Evolutionary conservation across 2,113 vertebrate genomes (phyloP).

Genomic region (Callospermophilus lateralis): DNA sequence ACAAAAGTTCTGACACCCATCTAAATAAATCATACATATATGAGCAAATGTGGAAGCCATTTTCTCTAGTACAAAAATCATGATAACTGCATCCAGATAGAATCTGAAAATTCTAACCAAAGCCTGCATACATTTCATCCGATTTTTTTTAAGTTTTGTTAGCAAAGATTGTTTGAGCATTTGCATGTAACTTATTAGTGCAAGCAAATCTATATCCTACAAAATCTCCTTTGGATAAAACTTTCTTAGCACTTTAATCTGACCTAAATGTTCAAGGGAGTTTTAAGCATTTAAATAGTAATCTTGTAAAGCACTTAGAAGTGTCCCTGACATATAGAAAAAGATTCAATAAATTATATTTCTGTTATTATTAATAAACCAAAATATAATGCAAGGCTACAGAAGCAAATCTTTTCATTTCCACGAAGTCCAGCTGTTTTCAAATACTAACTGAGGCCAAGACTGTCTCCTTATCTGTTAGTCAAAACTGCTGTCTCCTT

Average conservation of each 20-base stretch:
- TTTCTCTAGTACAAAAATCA: conserved; percentile 62
- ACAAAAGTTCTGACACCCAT: conserved; percentile 47
- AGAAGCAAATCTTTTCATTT: not conserved
- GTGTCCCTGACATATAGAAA: not conserved
- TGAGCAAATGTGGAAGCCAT: conserved; percentile 80
- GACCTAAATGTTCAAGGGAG: not conserved
- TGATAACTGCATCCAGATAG: conserved; percentile 74
- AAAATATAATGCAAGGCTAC: not conserved
- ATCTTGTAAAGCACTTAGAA: not conserved
- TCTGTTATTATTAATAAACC: conserved; percentile 26
- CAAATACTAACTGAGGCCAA: conserved; percentile 12
- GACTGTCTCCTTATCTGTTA: not conserved
- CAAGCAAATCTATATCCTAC: not conserved
- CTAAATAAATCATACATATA: conserved; percentile 67
- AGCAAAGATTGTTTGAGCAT: not conserved
- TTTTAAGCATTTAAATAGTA: not conserved
- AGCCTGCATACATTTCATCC: not conserved
- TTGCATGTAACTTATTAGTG: not conserved
- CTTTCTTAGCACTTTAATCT: conserved; percentile 2
- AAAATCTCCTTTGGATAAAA: not conserved
- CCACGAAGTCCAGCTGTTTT: not conserved
- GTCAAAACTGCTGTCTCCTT: not conserved
- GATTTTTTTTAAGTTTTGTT: not conserved
- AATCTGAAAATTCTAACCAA: not conserved
- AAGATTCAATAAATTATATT: not conserved